phyloP scores from a whole-genome alignment of 2,888 invertebrate genomes.

The Heteromyza rotundicornis region DNA sequence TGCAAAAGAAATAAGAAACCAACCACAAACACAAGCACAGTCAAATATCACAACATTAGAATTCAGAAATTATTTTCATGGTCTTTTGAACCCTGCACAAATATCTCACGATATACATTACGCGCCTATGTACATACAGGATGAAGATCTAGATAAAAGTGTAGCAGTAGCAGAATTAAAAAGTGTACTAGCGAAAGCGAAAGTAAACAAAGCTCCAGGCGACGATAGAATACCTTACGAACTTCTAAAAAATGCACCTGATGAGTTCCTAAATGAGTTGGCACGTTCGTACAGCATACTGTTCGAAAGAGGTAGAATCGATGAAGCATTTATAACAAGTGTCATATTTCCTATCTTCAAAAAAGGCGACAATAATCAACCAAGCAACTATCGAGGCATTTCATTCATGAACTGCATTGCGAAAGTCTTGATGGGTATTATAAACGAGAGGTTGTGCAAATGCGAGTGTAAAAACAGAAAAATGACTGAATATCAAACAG shows the following conservation, averaged over 20 bases:
- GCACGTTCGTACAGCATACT: no score
- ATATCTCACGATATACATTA: neutral
- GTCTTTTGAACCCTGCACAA: neutral
- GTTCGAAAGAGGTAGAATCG: no score
- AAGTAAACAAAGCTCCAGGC: neutral
- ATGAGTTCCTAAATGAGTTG: no score
- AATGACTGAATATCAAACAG: conserved; percentile 13
- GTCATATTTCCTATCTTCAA: neutral
- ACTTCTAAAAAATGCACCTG: neutral
- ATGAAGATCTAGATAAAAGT: neutral
- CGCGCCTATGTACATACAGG: neutral
- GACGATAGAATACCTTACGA: neutral
- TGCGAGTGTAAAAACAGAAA: conserved; percentile 3
- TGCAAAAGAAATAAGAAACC: no score
- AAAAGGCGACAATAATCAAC: conserved; percentile 3
- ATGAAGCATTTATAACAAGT: neutral
- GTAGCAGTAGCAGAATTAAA: neutral
- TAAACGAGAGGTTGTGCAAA: neutral
- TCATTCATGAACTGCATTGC: conserved; percentile 21
- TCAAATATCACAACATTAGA: neutral
- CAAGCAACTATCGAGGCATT: conserved; percentile 14
- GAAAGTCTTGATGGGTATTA: conserved; percentile 16
- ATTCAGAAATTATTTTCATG: neutral
- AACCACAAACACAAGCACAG: no score
- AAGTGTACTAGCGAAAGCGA: neutral